Evolutionary conservation across 2,888 invertebrate species (phyloP).

Genomic region (Plebejus argus): DNA sequence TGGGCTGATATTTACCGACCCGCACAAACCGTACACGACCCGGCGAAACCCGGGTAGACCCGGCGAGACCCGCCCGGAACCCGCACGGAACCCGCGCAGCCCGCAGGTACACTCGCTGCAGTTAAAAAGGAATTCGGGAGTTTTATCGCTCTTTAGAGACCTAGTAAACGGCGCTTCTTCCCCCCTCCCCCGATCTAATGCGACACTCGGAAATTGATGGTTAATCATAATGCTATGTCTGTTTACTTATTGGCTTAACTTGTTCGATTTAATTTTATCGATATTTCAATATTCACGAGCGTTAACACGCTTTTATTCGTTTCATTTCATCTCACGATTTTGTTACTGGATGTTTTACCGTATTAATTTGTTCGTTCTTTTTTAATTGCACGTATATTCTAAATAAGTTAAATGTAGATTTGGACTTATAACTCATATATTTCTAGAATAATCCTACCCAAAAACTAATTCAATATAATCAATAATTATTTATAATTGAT

Average conservation of each 20-base stretch:
- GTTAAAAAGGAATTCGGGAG: conserved; percentile 73
- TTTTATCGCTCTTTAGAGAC: conserved; percentile 78
- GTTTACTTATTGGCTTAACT: conserved; percentile 30
- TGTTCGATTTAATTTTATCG: conserved; percentile 13
- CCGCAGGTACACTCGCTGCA: conserved; percentile 74
- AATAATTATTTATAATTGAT: background rate
- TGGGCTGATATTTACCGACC: conserved; percentile 74
- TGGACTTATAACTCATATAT: too few species aligned
- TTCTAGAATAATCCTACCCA: too few species aligned
- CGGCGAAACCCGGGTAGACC: background rate
- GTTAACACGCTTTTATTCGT: background rate
- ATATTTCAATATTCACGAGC: background rate
- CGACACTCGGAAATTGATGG: conserved; percentile 31
- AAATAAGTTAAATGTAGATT: too few species aligned
- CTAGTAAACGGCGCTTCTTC: conserved; percentile 55
- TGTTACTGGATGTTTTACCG: background rate
- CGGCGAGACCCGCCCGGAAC: conserved; percentile 43
- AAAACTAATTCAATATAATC: too few species aligned
- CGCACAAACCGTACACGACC: background rate
- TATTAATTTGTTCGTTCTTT: background rate
- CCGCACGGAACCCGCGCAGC: conserved; percentile 38
- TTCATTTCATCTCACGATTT: background rate
- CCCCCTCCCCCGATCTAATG: conserved; percentile 33
- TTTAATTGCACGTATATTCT: background rate
- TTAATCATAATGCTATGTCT: conserved; percentile 34